These are phyloP conservation scores for Alcis repandata DNA, from an alignment of 2,888 invertebrate species.

Conservation along the genomic window DNA sequence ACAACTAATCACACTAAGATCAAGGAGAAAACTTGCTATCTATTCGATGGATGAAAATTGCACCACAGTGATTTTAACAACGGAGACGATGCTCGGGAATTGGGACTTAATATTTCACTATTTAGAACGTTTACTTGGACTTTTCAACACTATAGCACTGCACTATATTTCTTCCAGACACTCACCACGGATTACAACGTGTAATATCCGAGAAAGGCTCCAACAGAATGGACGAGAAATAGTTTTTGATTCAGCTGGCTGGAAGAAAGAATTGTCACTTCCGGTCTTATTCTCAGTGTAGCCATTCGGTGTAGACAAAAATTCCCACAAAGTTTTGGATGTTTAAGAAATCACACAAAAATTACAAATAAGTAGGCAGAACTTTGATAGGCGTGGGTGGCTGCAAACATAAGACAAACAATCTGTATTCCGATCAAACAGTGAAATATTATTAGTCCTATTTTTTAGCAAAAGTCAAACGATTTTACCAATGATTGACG, in stretches of 20 bases:
- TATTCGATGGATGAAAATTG: slow-evolving; percentile 7
- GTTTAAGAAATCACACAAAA: too few relatives aligned
- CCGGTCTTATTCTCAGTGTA: slow-evolving; percentile 66
- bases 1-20: slow-evolving; percentile 39
- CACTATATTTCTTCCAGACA: slow-evolving; percentile 79
- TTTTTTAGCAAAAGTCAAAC: too few relatives aligned
- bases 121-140: slow-evolving; percentile 55
- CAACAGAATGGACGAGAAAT: slow-evolving; percentile 90
- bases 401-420: too few relatives aligned
- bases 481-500: too few relatives aligned
- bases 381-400: too few relatives aligned
- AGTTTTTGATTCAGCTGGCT: slow-evolving; percentile 79
- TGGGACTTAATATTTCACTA: slow-evolving; percentile 34
- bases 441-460: too few relatives aligned
- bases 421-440: too few relatives aligned
- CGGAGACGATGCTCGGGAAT: background rate
- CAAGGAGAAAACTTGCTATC: slow-evolving; percentile 31
- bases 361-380: too few relatives aligned
- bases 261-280: slow-evolving; percentile 74
- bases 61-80: slow-evolving; percentile 12
- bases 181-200: slow-evolving; percentile 87
- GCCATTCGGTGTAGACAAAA: slow-evolving; percentile 38
- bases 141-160: slow-evolving; percentile 72
- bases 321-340: slow-evolving; percentile 9
- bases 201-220: slow-evolving; percentile 89